Evolutionary conservation across 1,140 invertebrate species (phyloP).

Genomic region (Brachionus koreanus): DNA sequence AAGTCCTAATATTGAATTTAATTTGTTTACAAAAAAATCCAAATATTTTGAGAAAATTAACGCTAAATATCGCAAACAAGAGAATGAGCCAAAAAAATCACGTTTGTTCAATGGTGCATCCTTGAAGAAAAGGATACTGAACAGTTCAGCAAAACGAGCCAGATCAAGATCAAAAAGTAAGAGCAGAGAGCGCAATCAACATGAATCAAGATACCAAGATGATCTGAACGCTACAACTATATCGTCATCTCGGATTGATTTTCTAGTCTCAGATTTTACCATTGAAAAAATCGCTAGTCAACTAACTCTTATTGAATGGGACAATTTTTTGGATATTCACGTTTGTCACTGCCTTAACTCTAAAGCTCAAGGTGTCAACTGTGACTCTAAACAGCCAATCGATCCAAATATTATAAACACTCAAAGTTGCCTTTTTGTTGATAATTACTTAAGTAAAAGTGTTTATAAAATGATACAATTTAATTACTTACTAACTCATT

Average conservation of each 20-base stretch:
- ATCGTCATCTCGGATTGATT: not conserved
- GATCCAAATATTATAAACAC: slow-evolving; percentile 30
- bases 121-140: slow-evolving; percentile 12
- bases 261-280: not conserved
- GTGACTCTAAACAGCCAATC: slow-evolving; percentile 30
- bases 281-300: slow-evolving; percentile 39
- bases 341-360: slow-evolving; percentile 39
- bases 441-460: slow-evolving; percentile 39
- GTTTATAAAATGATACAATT: slow-evolving; percentile 45
- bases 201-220: not conserved
- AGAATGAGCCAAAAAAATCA: not conserved
- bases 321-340: slow-evolving; percentile 43
- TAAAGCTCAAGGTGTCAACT: slow-evolving; percentile 42
- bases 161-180: slow-evolving; percentile 24
- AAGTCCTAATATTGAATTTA: slow-evolving; percentile 37
- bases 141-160: slow-evolving; percentile 4
- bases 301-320: slow-evolving; percentile 37
- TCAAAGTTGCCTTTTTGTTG: slow-evolving; percentile 12
- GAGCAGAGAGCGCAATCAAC: not conserved
- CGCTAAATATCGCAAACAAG: slow-evolving; percentile 10
- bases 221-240: slow-evolving; percentile 1
- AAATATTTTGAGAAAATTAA: slow-evolving; percentile 11
- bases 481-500: slow-evolving; percentile 39
- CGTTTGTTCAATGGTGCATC: not conserved
- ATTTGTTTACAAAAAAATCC: slow-evolving; percentile 33